Evolutionary conservation across 2,888 invertebrate species (phyloP).

Genomic region (Eilema griseolum): DNA sequence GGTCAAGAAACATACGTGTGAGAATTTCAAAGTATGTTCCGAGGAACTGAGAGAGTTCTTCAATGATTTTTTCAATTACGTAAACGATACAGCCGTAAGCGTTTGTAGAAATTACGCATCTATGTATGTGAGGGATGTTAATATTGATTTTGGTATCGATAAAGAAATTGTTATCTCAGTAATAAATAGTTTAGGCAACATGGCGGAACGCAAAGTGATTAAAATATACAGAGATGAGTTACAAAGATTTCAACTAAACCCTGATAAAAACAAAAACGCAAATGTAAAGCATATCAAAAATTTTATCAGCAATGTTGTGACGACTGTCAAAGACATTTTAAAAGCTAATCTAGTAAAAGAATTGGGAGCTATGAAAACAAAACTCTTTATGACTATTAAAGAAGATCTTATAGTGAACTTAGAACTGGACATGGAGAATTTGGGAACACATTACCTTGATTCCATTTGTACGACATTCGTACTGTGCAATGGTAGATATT

Average conservation of each 20-base stretch:
- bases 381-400: constrained; percentile 48
- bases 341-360: constrained; percentile 43
- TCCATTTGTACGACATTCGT: constrained; percentile 65
- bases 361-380: constrained; percentile 43
- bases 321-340: constrained; percentile 45
- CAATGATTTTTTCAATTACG: constrained; percentile 55
- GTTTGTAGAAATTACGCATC: constrained; percentile 67
- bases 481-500: constrained; percentile 62
- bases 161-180: constrained; percentile 50
- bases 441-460: constrained; percentile 50
- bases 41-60: constrained; percentile 65
- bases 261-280: constrained; percentile 46
- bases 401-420: constrained; percentile 66
- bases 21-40: constrained; percentile 64
- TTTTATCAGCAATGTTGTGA: constrained; percentile 53
- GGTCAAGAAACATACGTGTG: constrained; percentile 47
- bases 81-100: constrained; percentile 66
- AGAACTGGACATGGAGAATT: constrained; percentile 63
- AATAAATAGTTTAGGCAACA: constrained; percentile 51
- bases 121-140: constrained; percentile 70
- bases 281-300: constrained; percentile 58
- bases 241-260: constrained; percentile 54
- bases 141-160: constrained; percentile 51
- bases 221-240: constrained; percentile 57
- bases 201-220: constrained; percentile 47